phyloP scores from a whole-genome alignment of 2,797 vertebrate genomes.

The Danio kyathit region DNA sequence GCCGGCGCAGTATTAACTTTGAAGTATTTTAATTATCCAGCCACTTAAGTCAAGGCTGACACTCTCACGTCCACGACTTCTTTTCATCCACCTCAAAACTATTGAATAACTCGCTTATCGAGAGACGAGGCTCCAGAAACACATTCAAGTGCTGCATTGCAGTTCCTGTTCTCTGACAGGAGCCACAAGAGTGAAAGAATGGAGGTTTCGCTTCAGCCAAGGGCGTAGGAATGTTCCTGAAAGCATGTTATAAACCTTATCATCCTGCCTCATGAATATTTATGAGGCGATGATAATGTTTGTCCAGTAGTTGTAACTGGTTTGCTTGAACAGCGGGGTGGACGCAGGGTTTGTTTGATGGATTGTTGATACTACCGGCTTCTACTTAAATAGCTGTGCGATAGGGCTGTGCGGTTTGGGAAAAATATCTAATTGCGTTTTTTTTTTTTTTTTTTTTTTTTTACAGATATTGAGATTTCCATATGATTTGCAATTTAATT shows the following conservation, averaged over 20 bases:
- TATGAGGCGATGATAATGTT: background rate
- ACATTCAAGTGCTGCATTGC: slow-evolving; percentile 18
- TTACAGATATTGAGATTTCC: no score
- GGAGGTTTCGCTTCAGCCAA: slow-evolving; percentile 9
- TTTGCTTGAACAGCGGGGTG: slow-evolving; percentile 12
- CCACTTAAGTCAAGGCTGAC: slow-evolving; percentile 63
- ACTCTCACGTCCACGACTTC: slow-evolving; percentile 20
- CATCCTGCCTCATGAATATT: slow-evolving; percentile 15
- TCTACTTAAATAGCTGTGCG: background rate
- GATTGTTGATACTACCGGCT: background rate
- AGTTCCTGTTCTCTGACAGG: slow-evolving; percentile 10
- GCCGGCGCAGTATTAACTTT: slow-evolving; percentile 70
- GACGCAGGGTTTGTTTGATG: background rate
- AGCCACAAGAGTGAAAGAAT: background rate
- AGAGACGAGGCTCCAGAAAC: slow-evolving; percentile 32
- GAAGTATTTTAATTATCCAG: slow-evolving; percentile 76
- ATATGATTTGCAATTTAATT: no score
- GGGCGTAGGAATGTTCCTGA: slow-evolving; percentile 3
- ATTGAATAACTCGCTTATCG: slow-evolving; percentile 49
- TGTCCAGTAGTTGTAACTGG: slow-evolving; percentile 6
- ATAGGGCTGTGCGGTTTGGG: no score
- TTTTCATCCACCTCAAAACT: slow-evolving; percentile 49
- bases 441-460: no score
- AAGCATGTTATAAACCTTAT: slow-evolving; percentile 22
- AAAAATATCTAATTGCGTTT: no score